Base-by-base conservation (phyloP, 2,797 vertebrate species). In the Capromys pilorides region DNA sequence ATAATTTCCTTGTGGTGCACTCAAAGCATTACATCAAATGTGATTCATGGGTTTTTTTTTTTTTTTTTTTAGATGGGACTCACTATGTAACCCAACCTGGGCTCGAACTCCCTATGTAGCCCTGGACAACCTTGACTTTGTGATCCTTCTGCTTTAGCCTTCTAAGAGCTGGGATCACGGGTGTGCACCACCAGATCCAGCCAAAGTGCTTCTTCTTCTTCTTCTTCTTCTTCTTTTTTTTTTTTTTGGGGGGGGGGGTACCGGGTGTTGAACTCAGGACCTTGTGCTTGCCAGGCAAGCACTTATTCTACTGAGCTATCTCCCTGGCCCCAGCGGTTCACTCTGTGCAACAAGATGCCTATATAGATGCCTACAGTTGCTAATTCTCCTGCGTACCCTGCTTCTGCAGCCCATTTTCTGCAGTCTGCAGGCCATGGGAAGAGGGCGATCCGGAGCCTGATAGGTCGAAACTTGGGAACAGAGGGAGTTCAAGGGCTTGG, bases 291-390 rank as follows among this genome's bases (percentile, higher is more conserved):
- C 45, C 45, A 45, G 45, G 45, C 45, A 45, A 45, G 45, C 45
- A 8, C 45, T 45, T 45, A 45, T 45, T 45, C 45, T 45, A 45
- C 45, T 45, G 45, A 45, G 45, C 45, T 45, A 45, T 45, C 45
- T 45, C 45, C 45, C 45, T 8, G 8, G 8, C 45, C 45, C 45
- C 45, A 45, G 49, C 1, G 83, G 94, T 73, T 88, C 21, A 18
- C 62, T 94, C 88, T 93, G 88, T 45, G n/a, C 28, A 59, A 51
- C 3, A 78, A 84, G 69, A 86, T 49, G 62, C 79, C 16, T n/a
- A 64, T 39, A 45, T 73, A 84, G 69, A 86, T 49, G 62, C 79
- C 16, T n/a, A 64, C 45, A 45, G 36, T 69, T 0, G 0, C 5
- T 33, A n/a, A 41, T 9, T 33, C 73, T 39, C 21, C 16, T 1